Evolutionary conservation across 2,797 vertebrate genomes (phyloP), one percentile per base, ranked within the genome.

Genomic region (Characodon lateralis): DNA sequence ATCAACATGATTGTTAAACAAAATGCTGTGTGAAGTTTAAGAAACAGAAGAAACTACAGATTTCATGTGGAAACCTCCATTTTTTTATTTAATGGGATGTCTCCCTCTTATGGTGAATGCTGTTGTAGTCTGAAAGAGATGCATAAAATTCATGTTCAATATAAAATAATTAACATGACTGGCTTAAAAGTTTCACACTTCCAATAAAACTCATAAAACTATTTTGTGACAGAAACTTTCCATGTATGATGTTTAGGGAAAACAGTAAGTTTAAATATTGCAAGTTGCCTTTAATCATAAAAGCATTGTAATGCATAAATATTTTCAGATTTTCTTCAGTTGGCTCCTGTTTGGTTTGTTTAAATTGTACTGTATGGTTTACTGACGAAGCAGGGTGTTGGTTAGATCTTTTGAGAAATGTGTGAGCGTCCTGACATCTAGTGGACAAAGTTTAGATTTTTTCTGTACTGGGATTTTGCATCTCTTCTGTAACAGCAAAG

Each of bases 401-500:
- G 2, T 20, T 16, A 16, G 0, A 16, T 79, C 6, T 9, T 77
- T 73, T 18, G 81, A 12, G 71, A 91, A 85, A 85, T 61, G 39
- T 91, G 59, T 65, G 80, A 28, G 78, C 69, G 78, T 59, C 24
- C 89, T 92, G 93, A 92, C 93, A 94, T 92, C 93, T 94, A 91
- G 89, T 91, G 93, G 89, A 85, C 77, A 84, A 83, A 87, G 22
- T 18, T 0, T n/a, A 63, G 20, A 89, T 83, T 75, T 28, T n/a
- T 41, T 31, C 20, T 26, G 1, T 18, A 46, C 22, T 1, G 58
- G 31, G 5, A 39, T 1, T 71, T 71, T 51, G 20, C 7, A 35
- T 13, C 5, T 7, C 28, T 14, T 14, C 12, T 56, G 4, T 39
- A 39, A 22, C 50, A 35, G 50, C 14, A 71, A 71, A 35, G 50